Evolutionary conservation across 2,888 invertebrate species (phyloP).

Genomic region (Imbricaverruca yamaguchii): DNA sequence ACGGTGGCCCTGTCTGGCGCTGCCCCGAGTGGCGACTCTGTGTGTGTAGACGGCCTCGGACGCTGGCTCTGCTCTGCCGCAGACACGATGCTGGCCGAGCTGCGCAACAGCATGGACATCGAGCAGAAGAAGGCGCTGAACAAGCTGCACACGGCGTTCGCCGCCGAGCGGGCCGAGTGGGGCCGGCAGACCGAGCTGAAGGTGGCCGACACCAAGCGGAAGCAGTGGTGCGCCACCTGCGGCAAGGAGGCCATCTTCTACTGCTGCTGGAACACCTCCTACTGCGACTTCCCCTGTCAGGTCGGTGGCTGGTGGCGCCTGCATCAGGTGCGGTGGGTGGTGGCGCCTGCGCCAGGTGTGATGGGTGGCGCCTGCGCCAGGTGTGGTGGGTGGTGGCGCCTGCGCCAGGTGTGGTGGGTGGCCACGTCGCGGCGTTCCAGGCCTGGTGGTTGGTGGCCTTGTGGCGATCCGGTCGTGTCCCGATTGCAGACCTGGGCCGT

Average conservation of each 20-base stretch:
- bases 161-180: slow-evolving; percentile 53
- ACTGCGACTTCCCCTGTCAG: slow-evolving; percentile 84
- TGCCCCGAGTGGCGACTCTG: no score
- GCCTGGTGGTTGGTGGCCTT: no score
- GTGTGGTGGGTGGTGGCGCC: not conserved
- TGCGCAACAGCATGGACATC: slow-evolving; percentile 59
- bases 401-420: not conserved
- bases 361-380: not conserved
- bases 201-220: slow-evolving; percentile 69
- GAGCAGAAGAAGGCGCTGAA: slow-evolving; percentile 61
- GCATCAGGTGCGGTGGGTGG: not conserved
- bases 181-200: slow-evolving; percentile 60
- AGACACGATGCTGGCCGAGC: slow-evolving; percentile 61
- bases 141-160: slow-evolving; percentile 60
- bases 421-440: no score
- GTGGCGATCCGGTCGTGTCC: no score
- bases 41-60: no score
- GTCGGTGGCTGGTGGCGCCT: slow-evolving; percentile 32
- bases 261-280: slow-evolving; percentile 94
- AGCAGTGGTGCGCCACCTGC: slow-evolving; percentile 89
- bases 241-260: slow-evolving; percentile 81
- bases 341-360: not conserved
- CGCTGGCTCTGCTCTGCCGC: slow-evolving; percentile 31
- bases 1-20: not conserved
- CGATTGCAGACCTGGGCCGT: no score